Evolutionary conservation across 64 coral and sea anemone genomes (phyloP).

Genomic region (Montipora efflorescens): DNA sequence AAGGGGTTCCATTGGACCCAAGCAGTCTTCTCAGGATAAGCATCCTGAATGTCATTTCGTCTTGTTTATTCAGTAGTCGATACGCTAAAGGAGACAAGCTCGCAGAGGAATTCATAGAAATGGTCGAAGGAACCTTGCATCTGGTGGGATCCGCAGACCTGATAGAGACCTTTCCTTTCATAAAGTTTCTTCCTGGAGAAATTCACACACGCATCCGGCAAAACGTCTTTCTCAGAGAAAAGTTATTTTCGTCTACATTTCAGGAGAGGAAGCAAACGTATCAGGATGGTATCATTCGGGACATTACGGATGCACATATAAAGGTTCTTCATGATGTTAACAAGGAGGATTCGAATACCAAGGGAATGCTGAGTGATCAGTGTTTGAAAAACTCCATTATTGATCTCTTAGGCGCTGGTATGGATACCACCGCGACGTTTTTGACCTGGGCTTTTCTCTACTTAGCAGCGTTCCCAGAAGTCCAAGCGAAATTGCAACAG

Average conservation of each 20-base stretch:
- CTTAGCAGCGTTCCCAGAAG: slow-evolving; percentile 66
- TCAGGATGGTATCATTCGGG: slow-evolving; percentile 48
- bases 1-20: slow-evolving; percentile 9
- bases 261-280: slow-evolving; percentile 49
- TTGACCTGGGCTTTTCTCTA: slow-evolving; percentile 63
- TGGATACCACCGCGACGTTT: slow-evolving; percentile 56
- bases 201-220: slow-evolving; percentile 37
- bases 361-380: slow-evolving; percentile 50
- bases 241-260: slow-evolving; percentile 40
- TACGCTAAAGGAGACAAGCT: slow-evolving; percentile 52
- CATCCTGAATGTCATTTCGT: slow-evolving; percentile 59
- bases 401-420: slow-evolving; percentile 75
- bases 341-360: slow-evolving; percentile 10
- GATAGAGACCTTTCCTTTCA: slow-evolving; percentile 63
- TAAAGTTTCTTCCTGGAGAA: slow-evolving; percentile 66
- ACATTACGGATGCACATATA: slow-evolving; percentile 81
- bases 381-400: slow-evolving; percentile 57
- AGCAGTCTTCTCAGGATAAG: not conserved
- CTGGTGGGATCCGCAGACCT: slow-evolving; percentile 5
- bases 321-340: slow-evolving; percentile 46
- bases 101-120: slow-evolving; percentile 33
- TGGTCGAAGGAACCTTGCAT: slow-evolving; percentile 35
- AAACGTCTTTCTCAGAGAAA: slow-evolving; percentile 20
- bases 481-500: slow-evolving; percentile 73
- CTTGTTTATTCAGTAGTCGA: slow-evolving; percentile 44